phyloP scores from a whole-genome alignment of 2,797 vertebrate genomes.

The Staurois parvus region DNA sequence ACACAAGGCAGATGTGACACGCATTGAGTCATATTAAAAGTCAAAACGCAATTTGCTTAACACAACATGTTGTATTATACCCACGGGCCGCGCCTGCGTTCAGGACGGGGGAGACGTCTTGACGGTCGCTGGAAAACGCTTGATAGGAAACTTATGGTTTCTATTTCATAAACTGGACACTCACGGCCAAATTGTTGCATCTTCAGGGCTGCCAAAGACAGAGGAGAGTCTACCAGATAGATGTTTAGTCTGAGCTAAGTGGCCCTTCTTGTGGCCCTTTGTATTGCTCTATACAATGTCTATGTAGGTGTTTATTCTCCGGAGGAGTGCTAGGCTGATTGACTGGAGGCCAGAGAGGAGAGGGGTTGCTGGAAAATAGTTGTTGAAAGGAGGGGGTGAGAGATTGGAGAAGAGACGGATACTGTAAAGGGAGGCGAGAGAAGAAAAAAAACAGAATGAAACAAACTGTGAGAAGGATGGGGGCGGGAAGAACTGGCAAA shows the following conservation, averaged over 20 bases:
- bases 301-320: neutral
- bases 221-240: neutral
- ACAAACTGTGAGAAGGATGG: neutral
- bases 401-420: neutral
- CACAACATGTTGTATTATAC: constrained; percentile 52
- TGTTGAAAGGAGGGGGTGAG: neutral
- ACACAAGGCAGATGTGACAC: constrained; percentile 49
- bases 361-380: neutral
- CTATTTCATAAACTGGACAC: neutral
- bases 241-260: neutral
- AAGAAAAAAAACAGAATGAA: too few relatives aligned
- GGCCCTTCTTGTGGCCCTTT: neutral
- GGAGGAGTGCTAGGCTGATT: neutral
- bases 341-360: neutral
- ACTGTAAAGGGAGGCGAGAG: neutral
- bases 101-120: constrained; percentile 14
- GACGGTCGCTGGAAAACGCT: neutral
- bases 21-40: constrained; percentile 48
- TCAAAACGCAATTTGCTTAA: constrained; percentile 54
- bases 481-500: neutral
- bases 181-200: neutral
- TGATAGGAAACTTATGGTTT: neutral
- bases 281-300: neutral
- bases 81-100: constrained; percentile 1
- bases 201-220: neutral